phyloP scores from a whole-genome alignment of 2,113 vertebrate species.

The Pygathrix nemaeus region DNA sequence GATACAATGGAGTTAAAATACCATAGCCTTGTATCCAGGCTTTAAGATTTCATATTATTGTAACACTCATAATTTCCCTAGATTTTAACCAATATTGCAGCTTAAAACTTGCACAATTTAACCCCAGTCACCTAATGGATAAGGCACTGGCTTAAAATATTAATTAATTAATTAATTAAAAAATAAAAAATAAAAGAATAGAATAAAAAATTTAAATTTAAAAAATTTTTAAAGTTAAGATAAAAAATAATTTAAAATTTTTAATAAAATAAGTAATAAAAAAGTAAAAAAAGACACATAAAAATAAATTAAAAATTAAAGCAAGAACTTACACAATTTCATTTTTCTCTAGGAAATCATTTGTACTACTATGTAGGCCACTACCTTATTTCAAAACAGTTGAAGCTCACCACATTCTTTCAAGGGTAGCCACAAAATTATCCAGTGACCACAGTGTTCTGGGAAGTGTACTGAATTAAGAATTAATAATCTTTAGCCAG shows the following conservation, averaged over 20 bases:
- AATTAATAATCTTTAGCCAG: background rate
- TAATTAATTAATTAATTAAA: too few relatives aligned
- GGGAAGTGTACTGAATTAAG: background rate
- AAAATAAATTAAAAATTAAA: background rate
- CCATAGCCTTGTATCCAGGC: background rate
- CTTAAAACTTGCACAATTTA: background rate
- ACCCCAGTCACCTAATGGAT: background rate
- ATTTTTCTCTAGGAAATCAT: background rate
- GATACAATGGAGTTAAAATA: background rate
- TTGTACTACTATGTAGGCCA: background rate
- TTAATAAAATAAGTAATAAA: too few relatives aligned
- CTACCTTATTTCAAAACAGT: conserved; percentile 21
- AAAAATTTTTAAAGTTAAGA: too few relatives aligned
- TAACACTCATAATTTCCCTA: background rate
- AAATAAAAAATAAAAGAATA: too few relatives aligned
- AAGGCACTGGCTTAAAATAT: too few relatives aligned
- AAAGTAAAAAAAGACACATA: too few relatives aligned
- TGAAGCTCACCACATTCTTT: background rate
- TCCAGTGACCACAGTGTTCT: background rate
- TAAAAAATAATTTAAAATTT: too few relatives aligned
- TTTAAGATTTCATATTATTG: background rate
- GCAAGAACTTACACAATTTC: background rate
- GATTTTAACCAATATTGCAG: background rate
- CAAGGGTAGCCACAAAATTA: background rate
- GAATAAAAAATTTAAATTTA: too few relatives aligned